Evolutionary conservation across 1,140 invertebrate species (phyloP).

Genomic region (Solenopsis fugax): DNA sequence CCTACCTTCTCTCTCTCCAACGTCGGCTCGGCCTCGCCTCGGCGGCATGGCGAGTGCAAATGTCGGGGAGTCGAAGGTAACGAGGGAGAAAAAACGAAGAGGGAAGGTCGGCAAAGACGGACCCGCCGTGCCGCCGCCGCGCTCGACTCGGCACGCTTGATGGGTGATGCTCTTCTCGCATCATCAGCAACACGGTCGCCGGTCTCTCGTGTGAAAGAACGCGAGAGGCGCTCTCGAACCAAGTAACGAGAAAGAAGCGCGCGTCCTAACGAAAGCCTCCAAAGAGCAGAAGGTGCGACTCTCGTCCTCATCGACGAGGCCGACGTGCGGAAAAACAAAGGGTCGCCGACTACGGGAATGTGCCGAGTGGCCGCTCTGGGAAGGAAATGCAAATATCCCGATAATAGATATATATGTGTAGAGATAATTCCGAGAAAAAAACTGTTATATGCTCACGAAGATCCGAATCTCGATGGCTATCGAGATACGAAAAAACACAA

Average conservation of each 20-base stretch:
- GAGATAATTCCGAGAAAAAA: constrained; percentile 25
- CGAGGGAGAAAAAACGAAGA: constrained; percentile 60
- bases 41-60: constrained; percentile 65
- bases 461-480: neutral
- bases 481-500: neutral
- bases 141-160: constrained; percentile 56
- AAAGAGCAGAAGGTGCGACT: constrained; percentile 27
- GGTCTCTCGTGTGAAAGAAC: constrained; percentile 55
- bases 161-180: constrained; percentile 69
- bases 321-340: constrained; percentile 42
- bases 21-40: constrained; percentile 5
- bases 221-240: constrained; percentile 41
- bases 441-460: neutral
- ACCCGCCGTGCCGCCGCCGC: constrained; percentile 13
- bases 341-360: constrained; percentile 15
- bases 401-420: neutral
- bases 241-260: constrained; percentile 43
- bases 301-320: constrained; percentile 15
- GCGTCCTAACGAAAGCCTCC: constrained; percentile 36
- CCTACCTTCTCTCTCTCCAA: constrained; percentile 45
- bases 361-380: neutral
- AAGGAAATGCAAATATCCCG: constrained; percentile 1
- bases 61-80: constrained; percentile 76
- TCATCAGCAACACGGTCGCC: constrained; percentile 65
- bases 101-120: constrained; percentile 25